These are phyloP conservation scores for Apaloderma vittatum DNA, from an alignment of 2,113 vertebrate genomes.

Conservation along the genomic window DNA sequence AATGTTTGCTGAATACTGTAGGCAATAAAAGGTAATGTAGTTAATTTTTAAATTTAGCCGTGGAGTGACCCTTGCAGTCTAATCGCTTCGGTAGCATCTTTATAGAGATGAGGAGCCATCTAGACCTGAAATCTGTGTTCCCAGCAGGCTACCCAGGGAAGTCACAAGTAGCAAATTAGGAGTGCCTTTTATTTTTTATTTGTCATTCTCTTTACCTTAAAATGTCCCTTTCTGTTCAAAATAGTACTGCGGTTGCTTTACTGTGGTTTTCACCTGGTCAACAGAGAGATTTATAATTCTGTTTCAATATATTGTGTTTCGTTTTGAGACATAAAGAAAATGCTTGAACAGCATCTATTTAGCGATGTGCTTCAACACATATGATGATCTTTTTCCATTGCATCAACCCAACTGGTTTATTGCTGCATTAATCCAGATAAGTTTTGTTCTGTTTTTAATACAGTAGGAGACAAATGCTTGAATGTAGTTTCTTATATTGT, in stretches of 20 bases:
- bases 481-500: background rate
- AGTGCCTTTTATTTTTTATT: background rate
- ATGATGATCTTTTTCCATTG: background rate
- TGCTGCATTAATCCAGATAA: background rate
- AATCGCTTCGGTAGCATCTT: background rate
- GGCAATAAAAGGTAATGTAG: background rate
- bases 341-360: background rate
- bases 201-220: background rate
- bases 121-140: background rate
- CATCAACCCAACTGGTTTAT: background rate
- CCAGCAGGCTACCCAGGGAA: background rate
- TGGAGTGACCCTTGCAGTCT: background rate
- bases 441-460: background rate
- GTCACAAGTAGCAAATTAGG: background rate
- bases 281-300: background rate
- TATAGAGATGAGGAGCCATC: background rate
- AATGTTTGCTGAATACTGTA: background rate
- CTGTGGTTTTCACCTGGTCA: background rate
- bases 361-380: background rate
- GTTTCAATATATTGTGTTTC: background rate
- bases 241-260: background rate
- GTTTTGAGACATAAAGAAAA: background rate
- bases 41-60: background rate
- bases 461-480: background rate
- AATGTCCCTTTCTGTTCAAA: background rate